These are phyloP conservation scores for Eupithecia vulgata DNA, from an alignment of 2,888 invertebrate genomes.

Conservation along the genomic window DNA sequence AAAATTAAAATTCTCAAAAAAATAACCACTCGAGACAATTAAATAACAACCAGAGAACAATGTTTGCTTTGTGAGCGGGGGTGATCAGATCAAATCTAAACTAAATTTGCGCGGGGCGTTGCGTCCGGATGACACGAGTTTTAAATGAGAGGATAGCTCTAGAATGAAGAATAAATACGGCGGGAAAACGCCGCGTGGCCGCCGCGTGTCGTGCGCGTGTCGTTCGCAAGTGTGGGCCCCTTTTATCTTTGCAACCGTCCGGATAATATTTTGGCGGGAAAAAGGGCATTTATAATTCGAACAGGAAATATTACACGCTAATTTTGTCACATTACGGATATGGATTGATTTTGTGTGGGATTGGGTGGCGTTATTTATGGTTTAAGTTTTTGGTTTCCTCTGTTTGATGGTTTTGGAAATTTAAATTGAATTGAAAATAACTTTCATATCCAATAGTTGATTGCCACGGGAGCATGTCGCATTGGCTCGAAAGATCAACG, in stretches of 20 bases:
- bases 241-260: slow-evolving; percentile 38
- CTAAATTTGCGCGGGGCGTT: slow-evolving; percentile 70
- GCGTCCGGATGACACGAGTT: slow-evolving; percentile 71
- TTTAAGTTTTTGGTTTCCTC: slow-evolving; percentile 42
- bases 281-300: slow-evolving; percentile 77
- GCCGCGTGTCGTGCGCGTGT: slow-evolving; percentile 67
- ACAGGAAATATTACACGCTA: slow-evolving; percentile 83
- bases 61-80: slow-evolving; percentile 72
- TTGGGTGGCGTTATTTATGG: slow-evolving; percentile 62
- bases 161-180: slow-evolving; percentile 70
- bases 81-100: slow-evolving; percentile 75
- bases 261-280: slow-evolving; percentile 65
- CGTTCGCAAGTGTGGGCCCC: slow-evolving; percentile 48
- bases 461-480: background rate
- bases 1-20: slow-evolving; percentile 22
- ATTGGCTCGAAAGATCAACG: background rate
- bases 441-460: background rate
- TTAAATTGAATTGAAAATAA: slow-evolving; percentile 7
- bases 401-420: slow-evolving; percentile 13
- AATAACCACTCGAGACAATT: slow-evolving; percentile 67
- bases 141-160: slow-evolving; percentile 76
- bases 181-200: slow-evolving; percentile 53
- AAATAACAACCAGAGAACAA: slow-evolving; percentile 73
- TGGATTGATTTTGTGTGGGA: slow-evolving; percentile 75
- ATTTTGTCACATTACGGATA: slow-evolving; percentile 75